Evolutionary conservation across 2,113 vertebrate species (phyloP).

Genomic region (Hepsetus odoe): DNA sequence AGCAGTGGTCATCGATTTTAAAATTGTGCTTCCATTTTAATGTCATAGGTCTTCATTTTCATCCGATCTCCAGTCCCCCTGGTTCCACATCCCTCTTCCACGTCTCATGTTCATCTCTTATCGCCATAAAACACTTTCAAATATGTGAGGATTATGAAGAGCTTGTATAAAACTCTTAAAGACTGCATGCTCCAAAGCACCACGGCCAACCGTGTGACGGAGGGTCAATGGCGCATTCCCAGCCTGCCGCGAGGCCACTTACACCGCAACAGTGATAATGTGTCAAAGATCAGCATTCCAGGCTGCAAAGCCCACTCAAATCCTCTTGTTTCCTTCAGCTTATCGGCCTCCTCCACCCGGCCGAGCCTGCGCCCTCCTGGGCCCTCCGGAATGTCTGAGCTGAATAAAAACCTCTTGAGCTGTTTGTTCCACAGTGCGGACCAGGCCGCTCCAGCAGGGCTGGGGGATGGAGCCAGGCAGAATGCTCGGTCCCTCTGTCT

Average conservation of each 20-base stretch:
- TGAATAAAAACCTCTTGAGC: slow-evolving; percentile 43
- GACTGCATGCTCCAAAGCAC: neutral
- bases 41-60: neutral
- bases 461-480: neutral
- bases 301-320: slow-evolving; percentile 46
- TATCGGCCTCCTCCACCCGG: slow-evolving; percentile 27
- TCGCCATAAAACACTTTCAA: neutral
- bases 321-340: slow-evolving; percentile 49
- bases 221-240: neutral
- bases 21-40: neutral
- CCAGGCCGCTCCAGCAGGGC: neutral
- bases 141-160: neutral
- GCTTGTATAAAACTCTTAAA: neutral
- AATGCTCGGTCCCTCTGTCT: neutral
- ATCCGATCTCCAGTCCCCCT: neutral
- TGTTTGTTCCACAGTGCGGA: slow-evolving; percentile 35
- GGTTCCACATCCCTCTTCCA: neutral
- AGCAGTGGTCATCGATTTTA: too few relatives aligned
- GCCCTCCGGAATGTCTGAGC: slow-evolving; percentile 25
- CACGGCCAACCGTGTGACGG: neutral
- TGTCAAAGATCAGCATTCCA: slow-evolving; percentile 53
- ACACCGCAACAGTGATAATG: slow-evolving; percentile 28
- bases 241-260: neutral
- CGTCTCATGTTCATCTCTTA: neutral
- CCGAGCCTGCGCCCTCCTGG: slow-evolving; percentile 20